Evolutionary conservation across 2,888 invertebrate species (phyloP).

Genomic region (Trypoxylon attenuatum): DNA sequence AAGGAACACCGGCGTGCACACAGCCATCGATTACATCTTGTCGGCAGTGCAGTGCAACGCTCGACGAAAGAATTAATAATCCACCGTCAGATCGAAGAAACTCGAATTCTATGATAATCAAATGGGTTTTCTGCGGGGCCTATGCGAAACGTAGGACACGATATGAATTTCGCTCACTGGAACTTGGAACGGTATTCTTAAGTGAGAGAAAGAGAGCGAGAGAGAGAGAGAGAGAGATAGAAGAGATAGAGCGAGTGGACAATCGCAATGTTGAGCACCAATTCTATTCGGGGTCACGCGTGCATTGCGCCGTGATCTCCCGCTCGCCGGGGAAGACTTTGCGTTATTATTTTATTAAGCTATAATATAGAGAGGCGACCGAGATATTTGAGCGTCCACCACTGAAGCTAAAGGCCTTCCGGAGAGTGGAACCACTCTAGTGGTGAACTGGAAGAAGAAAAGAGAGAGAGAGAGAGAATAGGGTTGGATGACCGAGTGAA

Average conservation of each 20-base stretch:
- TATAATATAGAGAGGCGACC: slow-evolving; percentile 62
- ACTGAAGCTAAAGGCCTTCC: slow-evolving; percentile 1
- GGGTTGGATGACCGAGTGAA: not conserved
- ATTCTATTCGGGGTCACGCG: slow-evolving; percentile 30
- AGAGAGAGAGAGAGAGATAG: too few species aligned
- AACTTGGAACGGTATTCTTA: not conserved
- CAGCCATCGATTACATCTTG: slow-evolving; percentile 15
- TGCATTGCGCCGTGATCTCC: slow-evolving; percentile 29
- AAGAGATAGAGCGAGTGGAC: not conserved
- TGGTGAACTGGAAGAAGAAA: slow-evolving; percentile 20
- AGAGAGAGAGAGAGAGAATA: not conserved
- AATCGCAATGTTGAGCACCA: slow-evolving; percentile 14
- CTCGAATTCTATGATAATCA: slow-evolving; percentile 71
- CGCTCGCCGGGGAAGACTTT: slow-evolving; percentile 45
- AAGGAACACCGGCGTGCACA: not conserved
- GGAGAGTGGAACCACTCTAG: not conserved
- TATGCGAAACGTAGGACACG: slow-evolving; percentile 11
- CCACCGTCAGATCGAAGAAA: slow-evolving; percentile 57
- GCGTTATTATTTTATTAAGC: slow-evolving; percentile 71
- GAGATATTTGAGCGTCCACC: slow-evolving; percentile 65
- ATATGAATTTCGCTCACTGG: slow-evolving; percentile 24
- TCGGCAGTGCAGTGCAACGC: slow-evolving; percentile 3
- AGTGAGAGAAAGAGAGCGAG: too few species aligned
- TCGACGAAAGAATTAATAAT: slow-evolving; percentile 47
- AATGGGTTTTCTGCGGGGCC: slow-evolving; percentile 53